phyloP scores from a whole-genome alignment of 37 sponge, comb jelly and placozoan species.

The Amphimedon queenslandica region DNA sequence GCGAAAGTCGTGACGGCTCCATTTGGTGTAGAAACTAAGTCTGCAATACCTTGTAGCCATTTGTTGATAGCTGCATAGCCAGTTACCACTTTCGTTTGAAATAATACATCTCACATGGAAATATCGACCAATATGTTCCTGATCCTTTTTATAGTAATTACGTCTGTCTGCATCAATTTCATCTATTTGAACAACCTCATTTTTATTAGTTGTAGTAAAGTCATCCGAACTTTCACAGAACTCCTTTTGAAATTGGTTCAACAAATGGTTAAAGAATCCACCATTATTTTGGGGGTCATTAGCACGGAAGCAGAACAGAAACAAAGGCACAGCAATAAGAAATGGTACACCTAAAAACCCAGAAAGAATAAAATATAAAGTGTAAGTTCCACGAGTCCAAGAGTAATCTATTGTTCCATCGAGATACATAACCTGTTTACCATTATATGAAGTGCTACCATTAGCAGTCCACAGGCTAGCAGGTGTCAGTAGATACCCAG shows the following conservation, averaged over 20 bases:
- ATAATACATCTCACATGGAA: not conserved
- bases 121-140: not conserved
- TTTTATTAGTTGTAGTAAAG: not conserved
- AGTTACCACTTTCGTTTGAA: not conserved
- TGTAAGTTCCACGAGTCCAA: not conserved
- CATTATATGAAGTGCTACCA: not conserved
- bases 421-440: not conserved
- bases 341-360: not conserved
- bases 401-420: not conserved
- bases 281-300: not conserved
- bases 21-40: not conserved
- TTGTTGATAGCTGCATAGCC: not conserved
- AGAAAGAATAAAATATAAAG: not conserved
- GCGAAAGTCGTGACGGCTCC: constrained; percentile 3
- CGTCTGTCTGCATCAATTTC: not conserved
- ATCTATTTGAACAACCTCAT: not conserved
- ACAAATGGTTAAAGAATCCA: not conserved
- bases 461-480: not conserved
- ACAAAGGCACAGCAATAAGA: not conserved
- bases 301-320: not conserved
- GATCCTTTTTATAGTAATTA: no score
- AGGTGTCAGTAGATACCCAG: not conserved
- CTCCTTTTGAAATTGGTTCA: not conserved
- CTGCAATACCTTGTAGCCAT: not conserved
- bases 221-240: not conserved